Evolutionary conservation across 2,888 invertebrate genomes (phyloP).

Genomic region (Panzeria rudis): DNA sequence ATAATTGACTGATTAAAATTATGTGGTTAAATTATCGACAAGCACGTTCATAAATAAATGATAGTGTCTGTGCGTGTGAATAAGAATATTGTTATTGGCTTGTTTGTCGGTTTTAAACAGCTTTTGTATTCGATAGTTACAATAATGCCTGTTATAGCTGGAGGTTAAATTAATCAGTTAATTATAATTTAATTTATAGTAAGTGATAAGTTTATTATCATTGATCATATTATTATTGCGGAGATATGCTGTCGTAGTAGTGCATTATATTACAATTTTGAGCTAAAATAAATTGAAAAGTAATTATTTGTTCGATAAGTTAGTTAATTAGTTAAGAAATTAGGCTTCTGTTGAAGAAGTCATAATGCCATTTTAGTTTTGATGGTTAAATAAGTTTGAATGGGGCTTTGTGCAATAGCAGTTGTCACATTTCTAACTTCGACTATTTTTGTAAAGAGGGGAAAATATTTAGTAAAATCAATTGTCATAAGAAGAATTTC

Average conservation of each 20-base stretch:
- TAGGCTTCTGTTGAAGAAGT: too few species aligned
- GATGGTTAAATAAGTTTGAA: too few species aligned
- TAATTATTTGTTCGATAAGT: neutral
- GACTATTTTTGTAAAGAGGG: too few species aligned
- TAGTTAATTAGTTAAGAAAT: neutral
- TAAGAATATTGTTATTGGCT: neutral
- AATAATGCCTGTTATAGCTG: neutral
- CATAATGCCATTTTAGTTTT: too few species aligned
- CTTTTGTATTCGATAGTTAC: conserved; percentile 6
- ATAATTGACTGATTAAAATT: conserved; percentile 67
- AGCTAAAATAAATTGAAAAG: neutral
- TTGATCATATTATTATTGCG: neutral
- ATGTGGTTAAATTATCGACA: conserved; percentile 59
- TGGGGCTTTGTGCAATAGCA: too few species aligned
- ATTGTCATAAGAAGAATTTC: too few species aligned
- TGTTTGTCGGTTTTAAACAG: conserved; percentile 12
- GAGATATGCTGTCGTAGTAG: neutral
- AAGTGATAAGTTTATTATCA: conserved; percentile 42
- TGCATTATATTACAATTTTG: neutral
- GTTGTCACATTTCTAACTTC: too few species aligned
- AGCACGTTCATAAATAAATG: neutral
- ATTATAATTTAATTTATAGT: conserved; percentile 51
- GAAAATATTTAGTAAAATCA: too few species aligned
- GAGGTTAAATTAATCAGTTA: conserved; percentile 39
- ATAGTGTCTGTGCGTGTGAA: neutral